These are phyloP conservation scores for Meiosimyza decipiens DNA, from an alignment of 2,888 invertebrate species.

Conservation along the genomic window DNA sequence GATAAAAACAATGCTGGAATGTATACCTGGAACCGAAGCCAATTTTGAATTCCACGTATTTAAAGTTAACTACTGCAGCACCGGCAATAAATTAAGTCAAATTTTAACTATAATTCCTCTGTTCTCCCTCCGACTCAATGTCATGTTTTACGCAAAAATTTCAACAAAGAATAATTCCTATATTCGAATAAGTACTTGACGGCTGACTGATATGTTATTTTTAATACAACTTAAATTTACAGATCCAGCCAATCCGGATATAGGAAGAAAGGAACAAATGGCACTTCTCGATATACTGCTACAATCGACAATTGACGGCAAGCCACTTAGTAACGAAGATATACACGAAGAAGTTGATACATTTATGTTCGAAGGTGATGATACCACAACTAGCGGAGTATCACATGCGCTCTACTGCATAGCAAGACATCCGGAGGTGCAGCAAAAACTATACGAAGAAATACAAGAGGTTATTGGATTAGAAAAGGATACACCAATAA, in stretches of 20 bases:
- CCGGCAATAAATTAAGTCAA: too few relatives aligned
- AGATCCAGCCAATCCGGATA: constrained; percentile 52
- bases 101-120: too few relatives aligned
- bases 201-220: too few relatives aligned
- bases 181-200: too few relatives aligned
- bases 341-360: constrained; percentile 78
- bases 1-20: too few relatives aligned
- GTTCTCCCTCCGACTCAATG: too few relatives aligned
- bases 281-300: constrained; percentile 75
- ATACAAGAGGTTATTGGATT: constrained; percentile 51
- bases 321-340: constrained; percentile 69
- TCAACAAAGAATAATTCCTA: too few relatives aligned
- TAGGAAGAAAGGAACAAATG: constrained; percentile 71
- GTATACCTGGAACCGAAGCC: too few relatives aligned
- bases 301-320: constrained; percentile 70
- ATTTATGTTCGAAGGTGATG: constrained; percentile 73
- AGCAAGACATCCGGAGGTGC: constrained; percentile 53
- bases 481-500: constrained; percentile 45
- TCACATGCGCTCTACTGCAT: constrained; percentile 54
- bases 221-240: not conserved
- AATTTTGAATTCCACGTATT: too few relatives aligned
- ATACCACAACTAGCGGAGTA: constrained; percentile 58
- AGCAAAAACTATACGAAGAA: constrained; percentile 52
- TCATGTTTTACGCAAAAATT: too few relatives aligned
- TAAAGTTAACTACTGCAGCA: too few relatives aligned